A percentile compares a stretch with the other conserved stretches of the same genome.
Evolutionary conservation across 1,140 invertebrate species (phyloP).

Genomic region (Subanguina moxae): DNA sequence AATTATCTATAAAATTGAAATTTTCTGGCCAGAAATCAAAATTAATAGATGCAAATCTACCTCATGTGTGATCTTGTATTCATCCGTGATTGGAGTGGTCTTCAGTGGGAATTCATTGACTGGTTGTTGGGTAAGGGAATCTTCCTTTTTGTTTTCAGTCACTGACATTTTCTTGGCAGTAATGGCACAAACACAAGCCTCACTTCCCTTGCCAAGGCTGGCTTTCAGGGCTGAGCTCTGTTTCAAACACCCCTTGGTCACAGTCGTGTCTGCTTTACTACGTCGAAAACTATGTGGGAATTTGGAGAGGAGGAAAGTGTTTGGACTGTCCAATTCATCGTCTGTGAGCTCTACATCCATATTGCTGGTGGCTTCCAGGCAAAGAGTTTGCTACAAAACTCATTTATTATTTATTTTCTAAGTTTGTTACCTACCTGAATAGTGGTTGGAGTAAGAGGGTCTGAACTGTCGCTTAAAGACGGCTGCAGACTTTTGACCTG

Average conservation of each 20-base stretch:
- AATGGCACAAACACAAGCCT: background rate
- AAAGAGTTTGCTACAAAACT: constrained; percentile 7
- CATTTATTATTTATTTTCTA: background rate
- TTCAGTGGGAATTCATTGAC: constrained; percentile 30
- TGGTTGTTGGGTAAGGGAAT: background rate
- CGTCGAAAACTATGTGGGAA: background rate
- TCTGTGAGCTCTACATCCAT: constrained; percentile 7
- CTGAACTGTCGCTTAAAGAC: background rate
- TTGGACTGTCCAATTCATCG: constrained; percentile 7
- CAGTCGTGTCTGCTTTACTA: background rate
- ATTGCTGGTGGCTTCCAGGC: constrained; percentile 10
- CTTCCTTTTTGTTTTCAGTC: constrained; percentile 1
- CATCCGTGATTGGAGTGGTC: constrained; percentile 70
- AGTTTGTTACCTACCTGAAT: background rate
- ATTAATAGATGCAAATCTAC: background rate
- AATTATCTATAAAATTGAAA: constrained; percentile 66
- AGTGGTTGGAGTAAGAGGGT: background rate
- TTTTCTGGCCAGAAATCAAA: too few species aligned
- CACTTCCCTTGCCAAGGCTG: background rate
- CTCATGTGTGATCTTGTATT: constrained; percentile 86
- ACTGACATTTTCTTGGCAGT: background rate
- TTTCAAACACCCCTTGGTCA: background rate
- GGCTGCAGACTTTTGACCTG: background rate
- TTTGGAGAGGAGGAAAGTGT: background rate
- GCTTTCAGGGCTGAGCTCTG: background rate